These are phyloP conservation scores for Zhengitettix transpicula DNA, from an alignment of 2,888 invertebrate genomes.

Conservation along the genomic window DNA sequence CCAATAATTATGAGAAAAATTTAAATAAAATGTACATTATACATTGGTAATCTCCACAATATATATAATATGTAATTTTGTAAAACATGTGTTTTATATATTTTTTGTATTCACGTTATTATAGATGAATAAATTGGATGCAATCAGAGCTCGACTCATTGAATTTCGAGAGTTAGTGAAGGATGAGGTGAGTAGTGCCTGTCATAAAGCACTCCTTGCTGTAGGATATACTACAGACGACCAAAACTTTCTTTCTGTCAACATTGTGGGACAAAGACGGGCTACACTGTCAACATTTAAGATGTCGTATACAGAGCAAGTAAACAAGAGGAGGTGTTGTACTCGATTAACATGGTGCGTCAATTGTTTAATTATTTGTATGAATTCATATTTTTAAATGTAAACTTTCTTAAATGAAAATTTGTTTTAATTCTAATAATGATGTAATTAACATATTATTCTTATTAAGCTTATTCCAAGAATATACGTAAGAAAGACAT, in stretches of 20 bases:
- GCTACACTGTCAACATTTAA: constrained; percentile 29
- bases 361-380: neutral
- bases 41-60: too few species aligned
- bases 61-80: too few species aligned
- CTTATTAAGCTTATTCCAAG: too few species aligned
- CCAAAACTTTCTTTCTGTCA: constrained; percentile 25
- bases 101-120: neutral
- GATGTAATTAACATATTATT: too few species aligned
- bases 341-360: constrained; percentile 49
- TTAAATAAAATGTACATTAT: too few species aligned
- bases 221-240: constrained; percentile 70
- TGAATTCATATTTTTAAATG: neutral
- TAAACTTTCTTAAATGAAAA: too few species aligned
- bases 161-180: constrained; percentile 35
- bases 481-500: too few species aligned
- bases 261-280: neutral
- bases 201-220: constrained; percentile 52
- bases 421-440: too few species aligned
- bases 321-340: constrained; percentile 66
- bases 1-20: too few species aligned
- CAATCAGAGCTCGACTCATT: constrained; percentile 21
- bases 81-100: too few species aligned
- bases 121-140: neutral
- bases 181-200: constrained; percentile 48
- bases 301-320: constrained; percentile 76